Evolutionary conservation across 2,888 invertebrate species (phyloP), one percentile per base, ranked within the genome.

Genomic region (Diadromus collaris): DNA sequence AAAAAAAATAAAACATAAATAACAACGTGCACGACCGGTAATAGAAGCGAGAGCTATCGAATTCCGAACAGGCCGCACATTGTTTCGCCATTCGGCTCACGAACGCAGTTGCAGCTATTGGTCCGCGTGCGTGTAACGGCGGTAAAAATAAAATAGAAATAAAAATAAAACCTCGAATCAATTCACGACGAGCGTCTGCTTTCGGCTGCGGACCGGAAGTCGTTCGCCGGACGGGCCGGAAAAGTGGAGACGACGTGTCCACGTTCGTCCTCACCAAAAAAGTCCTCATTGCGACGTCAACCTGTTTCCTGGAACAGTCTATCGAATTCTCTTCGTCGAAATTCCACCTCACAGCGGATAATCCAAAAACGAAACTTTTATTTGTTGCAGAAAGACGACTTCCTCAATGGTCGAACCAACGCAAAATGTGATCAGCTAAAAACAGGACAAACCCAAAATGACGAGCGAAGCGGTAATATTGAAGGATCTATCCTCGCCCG

Each of bases 381-480:
- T 58, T n/a, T 80, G 76, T 79, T 79, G 32, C 79, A 79, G 79
- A 38, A 7, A 51, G 32, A 29, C 9, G 10, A 32, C 7, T 16
- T n/a, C 13, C 54, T 34, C 34, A 38, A 58, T 16, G 61, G 51
- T 48, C 46, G 51, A 63, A 65, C 24, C 16, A 44, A 54, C 56
- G 67, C 72, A 81, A 81, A 54, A 79, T 79, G 79, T 79, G 73
- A 79, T 24, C 48, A 21, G 56, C 13, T 21, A 10, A 19, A 24
- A 51, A 10, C 9, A 27, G 29, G 41, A n/a, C n/a, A 24, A 67
- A 41, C 32, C 46, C 46, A 67, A 19, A 32, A 80, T 56, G 67
- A 87, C 85, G 86, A 85, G 69, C 75, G 83, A 86, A 77, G 84
- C 85, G 75, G 80, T 82, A 27, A 79, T 83, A 29, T 29, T 81